phyloP scores from a whole-genome alignment of 2,113 vertebrate species.

The Zootoca vivipara region DNA sequence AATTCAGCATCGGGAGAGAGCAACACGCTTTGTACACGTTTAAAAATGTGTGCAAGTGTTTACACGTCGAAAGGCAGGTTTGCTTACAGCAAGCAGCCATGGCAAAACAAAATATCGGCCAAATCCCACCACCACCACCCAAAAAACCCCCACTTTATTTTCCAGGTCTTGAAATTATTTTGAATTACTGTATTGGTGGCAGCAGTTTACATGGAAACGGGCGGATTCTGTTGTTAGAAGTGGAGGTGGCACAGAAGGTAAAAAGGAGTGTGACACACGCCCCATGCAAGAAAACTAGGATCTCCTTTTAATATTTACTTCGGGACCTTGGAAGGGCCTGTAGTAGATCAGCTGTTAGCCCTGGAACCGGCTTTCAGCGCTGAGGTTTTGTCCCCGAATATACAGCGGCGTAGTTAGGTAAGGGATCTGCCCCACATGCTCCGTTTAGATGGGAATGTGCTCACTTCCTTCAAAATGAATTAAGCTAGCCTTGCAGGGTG shows the following conservation, averaged over 20 bases:
- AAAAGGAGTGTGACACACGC: background rate
- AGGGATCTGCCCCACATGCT: no score
- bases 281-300: background rate
- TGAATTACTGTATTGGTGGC: background rate
- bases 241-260: no score
- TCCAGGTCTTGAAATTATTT: background rate
- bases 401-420: background rate
- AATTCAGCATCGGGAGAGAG: background rate
- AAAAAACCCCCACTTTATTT: background rate
- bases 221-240: background rate
- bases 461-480: no score
- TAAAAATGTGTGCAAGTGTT: background rate
- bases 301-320: no score
- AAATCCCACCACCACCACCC: no score
- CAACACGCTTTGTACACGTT: background rate
- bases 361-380: background rate
- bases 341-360: background rate
- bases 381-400: background rate
- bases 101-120: background rate
- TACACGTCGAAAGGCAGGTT: background rate
- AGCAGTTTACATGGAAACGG: background rate
- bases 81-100: background rate
- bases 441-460: no score
- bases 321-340: background rate
- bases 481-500: no score